Percentiles rank a stretch among this genome's conserved stretches.
Evolutionary conservation across 2,888 invertebrate genomes (phyloP).

Genomic region (Hoplodrina blanda): DNA sequence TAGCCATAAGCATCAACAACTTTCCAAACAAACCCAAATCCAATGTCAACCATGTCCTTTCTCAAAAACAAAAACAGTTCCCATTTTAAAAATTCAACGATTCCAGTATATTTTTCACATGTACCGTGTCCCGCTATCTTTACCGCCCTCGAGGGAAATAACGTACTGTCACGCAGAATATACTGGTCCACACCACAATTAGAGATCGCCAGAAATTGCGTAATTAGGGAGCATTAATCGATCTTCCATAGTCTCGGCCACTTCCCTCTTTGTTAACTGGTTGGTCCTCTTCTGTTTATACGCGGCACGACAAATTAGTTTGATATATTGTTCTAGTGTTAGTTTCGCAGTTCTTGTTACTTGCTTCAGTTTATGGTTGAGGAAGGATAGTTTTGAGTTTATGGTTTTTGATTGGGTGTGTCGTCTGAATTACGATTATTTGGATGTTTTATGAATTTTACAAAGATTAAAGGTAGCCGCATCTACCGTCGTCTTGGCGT

Average conservation of each 20-base stretch:
- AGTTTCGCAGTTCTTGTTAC: constrained; percentile 52
- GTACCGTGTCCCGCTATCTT: constrained; percentile 85
- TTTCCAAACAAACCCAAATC: constrained; percentile 1
- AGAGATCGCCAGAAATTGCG: constrained; percentile 90
- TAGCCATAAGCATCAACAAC: too few species aligned
- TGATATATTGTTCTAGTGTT: constrained; percentile 63
- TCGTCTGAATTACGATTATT: not conserved
- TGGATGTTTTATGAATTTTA: not conserved
- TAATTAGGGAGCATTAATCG: constrained; percentile 89
- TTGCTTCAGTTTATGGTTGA: constrained; percentile 19
- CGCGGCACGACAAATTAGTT: constrained; percentile 57
- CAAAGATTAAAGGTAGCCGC: too few species aligned
- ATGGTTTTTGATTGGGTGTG: constrained; percentile 30
- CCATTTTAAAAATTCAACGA: constrained; percentile 53
- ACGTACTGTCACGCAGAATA: constrained; percentile 89
- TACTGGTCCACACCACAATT: constrained; percentile 88
- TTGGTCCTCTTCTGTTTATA: constrained; percentile 56
- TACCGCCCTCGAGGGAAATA: constrained; percentile 89
- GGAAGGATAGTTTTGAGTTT: constrained; percentile 19
- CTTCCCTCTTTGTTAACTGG: constrained; percentile 76
- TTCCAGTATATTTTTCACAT: constrained; percentile 74
- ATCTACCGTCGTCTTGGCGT: too few species aligned
- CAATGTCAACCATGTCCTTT: constrained; percentile 17
- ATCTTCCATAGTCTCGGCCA: constrained; percentile 81
- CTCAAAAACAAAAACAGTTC: constrained; percentile 22